A percentile compares a stretch with the other conserved stretches of the same genome.
These are phyloP conservation scores for Pygoscelis adeliae DNA, from an alignment of 2,113 vertebrate species.

Conservation along the genomic window DNA sequence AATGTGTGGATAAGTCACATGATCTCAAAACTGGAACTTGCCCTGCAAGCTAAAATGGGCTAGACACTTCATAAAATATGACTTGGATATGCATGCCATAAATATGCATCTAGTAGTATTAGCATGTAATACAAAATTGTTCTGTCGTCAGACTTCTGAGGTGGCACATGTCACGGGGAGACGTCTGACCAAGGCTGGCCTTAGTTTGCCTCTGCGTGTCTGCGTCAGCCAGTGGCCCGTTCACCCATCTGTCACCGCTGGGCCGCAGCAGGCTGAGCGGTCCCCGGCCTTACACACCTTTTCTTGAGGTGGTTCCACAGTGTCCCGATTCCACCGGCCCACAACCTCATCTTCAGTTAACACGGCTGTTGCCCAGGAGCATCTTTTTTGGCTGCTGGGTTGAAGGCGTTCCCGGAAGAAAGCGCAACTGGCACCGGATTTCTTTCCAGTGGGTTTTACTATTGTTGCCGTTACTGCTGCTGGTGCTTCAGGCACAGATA, in stretches of 20 bases:
- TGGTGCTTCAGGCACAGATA: too few species aligned
- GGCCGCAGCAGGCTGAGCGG: not conserved
- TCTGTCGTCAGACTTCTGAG: too few species aligned
- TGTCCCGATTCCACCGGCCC: rapidly evolving
- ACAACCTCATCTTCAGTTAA: rapidly evolving
- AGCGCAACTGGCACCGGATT: not conserved
- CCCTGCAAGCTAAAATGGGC: not conserved
- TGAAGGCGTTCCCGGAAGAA: not conserved
- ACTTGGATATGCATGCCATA: not conserved
- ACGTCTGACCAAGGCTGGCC: not conserved
- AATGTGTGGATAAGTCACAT: not conserved
- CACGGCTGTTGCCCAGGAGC: not conserved
- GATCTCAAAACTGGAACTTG: too few species aligned
- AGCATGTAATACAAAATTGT: too few species aligned
- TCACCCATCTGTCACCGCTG: rapidly evolving
- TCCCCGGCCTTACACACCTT: too few species aligned
- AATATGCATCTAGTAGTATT: not conserved
- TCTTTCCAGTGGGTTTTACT: not conserved
- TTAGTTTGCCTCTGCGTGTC: too few species aligned
- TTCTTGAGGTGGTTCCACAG: too few species aligned
- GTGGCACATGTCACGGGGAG: not conserved
- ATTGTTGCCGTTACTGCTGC: too few species aligned
- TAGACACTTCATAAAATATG: not conserved
- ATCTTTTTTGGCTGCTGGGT: not conserved
- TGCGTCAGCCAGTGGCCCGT: rapidly evolving